Conservation (phyloP, 2,113 vertebrate genomes). For the Haemorhous mexicanus region DNA sequence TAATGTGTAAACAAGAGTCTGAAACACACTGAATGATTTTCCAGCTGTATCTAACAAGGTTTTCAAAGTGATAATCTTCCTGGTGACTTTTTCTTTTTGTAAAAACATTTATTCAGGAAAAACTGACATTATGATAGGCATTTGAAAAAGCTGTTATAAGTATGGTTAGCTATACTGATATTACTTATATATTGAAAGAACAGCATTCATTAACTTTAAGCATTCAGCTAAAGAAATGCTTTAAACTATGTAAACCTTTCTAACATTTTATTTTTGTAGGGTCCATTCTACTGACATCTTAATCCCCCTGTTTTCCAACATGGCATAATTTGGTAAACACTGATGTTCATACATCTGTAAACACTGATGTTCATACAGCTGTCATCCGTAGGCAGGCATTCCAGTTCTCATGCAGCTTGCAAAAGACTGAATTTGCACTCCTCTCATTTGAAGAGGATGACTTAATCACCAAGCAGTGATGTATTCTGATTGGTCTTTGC, state of each 20-base stretch:
- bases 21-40: neutral
- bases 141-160: neutral
- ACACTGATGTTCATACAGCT: neutral
- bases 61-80: neutral
- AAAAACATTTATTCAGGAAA: neutral
- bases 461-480: neutral
- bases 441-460: neutral
- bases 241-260: neutral
- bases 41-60: neutral
- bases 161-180: neutral
- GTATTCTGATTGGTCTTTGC: neutral
- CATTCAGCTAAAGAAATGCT: neutral
- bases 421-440: neutral
- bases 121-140: neutral
- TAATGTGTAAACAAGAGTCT: neutral
- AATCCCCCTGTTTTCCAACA: neutral
- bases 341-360: neutral
- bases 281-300: neutral
- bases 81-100: neutral
- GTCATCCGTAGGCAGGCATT: neutral
- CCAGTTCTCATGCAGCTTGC: neutral
- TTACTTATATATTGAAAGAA: neutral
- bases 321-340: neutral
- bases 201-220: neutral
- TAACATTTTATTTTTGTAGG: neutral